Conservation (phyloP, 2,888 invertebrate species). For the Ormyrus thymus region DNA sequence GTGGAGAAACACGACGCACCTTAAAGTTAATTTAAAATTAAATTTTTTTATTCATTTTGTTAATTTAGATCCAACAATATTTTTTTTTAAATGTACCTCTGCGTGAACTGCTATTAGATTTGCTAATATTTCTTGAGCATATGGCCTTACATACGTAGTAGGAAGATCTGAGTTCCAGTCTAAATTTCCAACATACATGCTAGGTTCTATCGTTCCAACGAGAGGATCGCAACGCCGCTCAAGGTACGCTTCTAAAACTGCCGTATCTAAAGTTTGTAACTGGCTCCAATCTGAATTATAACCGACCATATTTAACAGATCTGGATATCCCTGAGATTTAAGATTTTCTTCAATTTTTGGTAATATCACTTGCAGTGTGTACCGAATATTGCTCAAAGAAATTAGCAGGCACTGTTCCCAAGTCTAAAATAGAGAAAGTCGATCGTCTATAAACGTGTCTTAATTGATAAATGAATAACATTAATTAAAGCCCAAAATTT, state of each 20-base stretch:
- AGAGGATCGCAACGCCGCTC: conserved; percentile 95
- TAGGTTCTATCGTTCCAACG: conserved; percentile 96
- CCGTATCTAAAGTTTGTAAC: conserved; percentile 78
- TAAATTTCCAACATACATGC: conserved; percentile 92
- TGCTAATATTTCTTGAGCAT: conserved; percentile 91
- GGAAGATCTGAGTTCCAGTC: conserved; percentile 88
- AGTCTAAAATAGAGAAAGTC: conserved; percentile 73
- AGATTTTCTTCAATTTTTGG: conserved; percentile 82
- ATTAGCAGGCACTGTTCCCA: conserved; percentile 90
- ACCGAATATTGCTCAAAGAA: conserved; percentile 91
- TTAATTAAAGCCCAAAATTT: conserved; percentile 33
- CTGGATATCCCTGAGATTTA: conserved; percentile 83
- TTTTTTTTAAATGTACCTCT: conserved; percentile 76
- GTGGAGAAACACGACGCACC: conserved; percentile 87
- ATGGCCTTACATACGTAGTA: conserved; percentile 88
- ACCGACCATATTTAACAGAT: conserved; percentile 73
- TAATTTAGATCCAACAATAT: not conserved
- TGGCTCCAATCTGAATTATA: conserved; percentile 78
- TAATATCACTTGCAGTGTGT: conserved; percentile 85
- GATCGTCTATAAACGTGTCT: not conserved
- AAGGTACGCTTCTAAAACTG: conserved; percentile 86
- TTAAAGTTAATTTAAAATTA: conserved; percentile 67
- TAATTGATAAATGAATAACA: not conserved
- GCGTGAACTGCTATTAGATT: conserved; percentile 88
- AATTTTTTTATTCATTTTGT: not conserved